phyloP scores from a whole-genome alignment of 2,888 invertebrate species.

The Nemotelus pantherinus region DNA sequence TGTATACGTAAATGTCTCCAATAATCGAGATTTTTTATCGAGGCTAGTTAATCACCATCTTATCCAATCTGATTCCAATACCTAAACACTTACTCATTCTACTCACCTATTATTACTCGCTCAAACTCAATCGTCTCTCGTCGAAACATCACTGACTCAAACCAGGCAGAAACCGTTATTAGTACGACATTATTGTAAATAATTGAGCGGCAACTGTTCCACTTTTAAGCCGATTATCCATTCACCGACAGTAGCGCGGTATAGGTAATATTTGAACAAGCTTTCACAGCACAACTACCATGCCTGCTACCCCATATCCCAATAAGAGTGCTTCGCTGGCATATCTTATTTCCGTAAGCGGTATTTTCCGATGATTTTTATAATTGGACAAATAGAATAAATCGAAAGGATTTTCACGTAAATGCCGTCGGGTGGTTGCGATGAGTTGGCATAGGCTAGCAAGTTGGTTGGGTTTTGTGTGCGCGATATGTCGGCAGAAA shows the following conservation, averaged over 20 bases:
- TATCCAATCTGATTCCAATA: too few relatives aligned
- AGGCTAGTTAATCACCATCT: too few relatives aligned
- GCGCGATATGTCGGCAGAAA: background rate
- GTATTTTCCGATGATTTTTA: constrained; percentile 26
- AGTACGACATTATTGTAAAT: background rate
- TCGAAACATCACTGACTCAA: too few relatives aligned
- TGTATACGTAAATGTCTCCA: too few relatives aligned
- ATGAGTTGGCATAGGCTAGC: background rate
- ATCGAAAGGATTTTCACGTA: constrained; percentile 22
- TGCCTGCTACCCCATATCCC: background rate
- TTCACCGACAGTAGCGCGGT: background rate
- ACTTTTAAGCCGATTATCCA: constrained; percentile 6
- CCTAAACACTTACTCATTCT: too few relatives aligned
- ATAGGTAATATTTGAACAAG: background rate
- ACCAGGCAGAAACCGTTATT: too few relatives aligned
- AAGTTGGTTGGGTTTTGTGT: background rate
- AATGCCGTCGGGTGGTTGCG: background rate
- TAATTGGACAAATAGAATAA: constrained; percentile 33
- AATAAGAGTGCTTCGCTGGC: background rate
- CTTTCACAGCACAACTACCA: background rate
- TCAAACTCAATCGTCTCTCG: too few relatives aligned
- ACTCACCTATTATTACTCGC: too few relatives aligned
- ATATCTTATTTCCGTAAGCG: background rate
- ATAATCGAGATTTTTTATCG: too few relatives aligned
- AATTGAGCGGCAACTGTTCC: background rate